Evolutionary conservation across 2,888 invertebrate species (phyloP).

Genomic region (Platycnemis pennipes): DNA sequence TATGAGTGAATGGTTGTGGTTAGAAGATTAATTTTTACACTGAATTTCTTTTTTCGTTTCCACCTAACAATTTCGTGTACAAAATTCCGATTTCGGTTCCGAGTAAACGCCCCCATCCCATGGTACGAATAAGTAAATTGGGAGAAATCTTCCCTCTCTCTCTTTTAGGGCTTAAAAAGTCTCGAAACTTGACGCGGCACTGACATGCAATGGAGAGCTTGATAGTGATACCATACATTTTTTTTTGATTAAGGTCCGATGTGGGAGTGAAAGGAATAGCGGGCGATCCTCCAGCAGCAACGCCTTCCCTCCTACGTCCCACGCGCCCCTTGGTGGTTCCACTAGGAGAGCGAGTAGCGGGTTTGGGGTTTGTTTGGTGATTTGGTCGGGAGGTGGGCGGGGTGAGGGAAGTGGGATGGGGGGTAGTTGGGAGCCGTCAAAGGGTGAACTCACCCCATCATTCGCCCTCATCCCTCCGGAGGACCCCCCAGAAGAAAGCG

Average conservation of each 20-base stretch:
- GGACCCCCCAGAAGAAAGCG: slow-evolving; percentile 59
- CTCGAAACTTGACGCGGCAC: slow-evolving; percentile 10
- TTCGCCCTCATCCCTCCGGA: background rate
- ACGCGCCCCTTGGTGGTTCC: background rate
- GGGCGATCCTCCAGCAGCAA: slow-evolving; percentile 15
- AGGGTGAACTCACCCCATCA: slow-evolving; percentile 45
- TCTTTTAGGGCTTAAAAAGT: background rate
- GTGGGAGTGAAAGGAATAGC: background rate
- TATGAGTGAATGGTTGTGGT: too few species aligned
- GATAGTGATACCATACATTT: background rate
- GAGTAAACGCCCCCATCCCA: too few species aligned
- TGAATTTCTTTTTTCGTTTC: too few species aligned
- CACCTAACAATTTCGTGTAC: too few species aligned
- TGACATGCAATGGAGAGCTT: background rate
- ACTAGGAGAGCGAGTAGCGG: background rate
- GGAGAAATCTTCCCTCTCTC: background rate
- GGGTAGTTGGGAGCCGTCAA: background rate
- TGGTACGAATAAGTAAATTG: background rate
- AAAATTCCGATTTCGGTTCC: too few species aligned
- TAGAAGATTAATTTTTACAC: too few species aligned
- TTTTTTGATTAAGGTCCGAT: background rate
- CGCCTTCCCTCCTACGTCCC: background rate
- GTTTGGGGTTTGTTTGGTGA: background rate
- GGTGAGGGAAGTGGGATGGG: background rate
- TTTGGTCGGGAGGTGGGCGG: background rate